Conservation (phyloP, 2,888 invertebrate species). For the Lasioglossum marginatum region DNA sequence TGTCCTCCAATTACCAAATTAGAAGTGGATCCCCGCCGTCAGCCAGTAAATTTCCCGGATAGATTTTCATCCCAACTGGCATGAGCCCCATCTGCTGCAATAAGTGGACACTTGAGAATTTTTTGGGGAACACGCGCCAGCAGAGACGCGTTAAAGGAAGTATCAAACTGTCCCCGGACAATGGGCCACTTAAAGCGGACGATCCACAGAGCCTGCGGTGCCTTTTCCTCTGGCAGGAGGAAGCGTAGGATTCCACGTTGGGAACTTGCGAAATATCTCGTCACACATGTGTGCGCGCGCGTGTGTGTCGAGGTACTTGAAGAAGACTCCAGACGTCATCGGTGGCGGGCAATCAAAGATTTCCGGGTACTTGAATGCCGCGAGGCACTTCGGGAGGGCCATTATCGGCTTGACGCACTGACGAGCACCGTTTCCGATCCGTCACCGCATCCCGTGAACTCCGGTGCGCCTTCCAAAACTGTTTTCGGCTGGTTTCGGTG, state of each 20-base stretch:
- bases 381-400: slow-evolving; percentile 33
- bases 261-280: slow-evolving; percentile 73
- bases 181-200: slow-evolving; percentile 56
- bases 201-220: slow-evolving; percentile 54
- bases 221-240: slow-evolving; percentile 47
- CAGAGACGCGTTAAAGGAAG: slow-evolving; percentile 52
- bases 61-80: background rate
- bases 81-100: background rate
- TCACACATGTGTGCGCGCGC: slow-evolving; percentile 56
- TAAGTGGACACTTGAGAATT: slow-evolving; percentile 14
- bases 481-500: slow-evolving; percentile 25
- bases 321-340: slow-evolving; percentile 53
- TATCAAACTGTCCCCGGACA: slow-evolving; percentile 32
- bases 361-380: slow-evolving; percentile 74
- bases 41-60: background rate
- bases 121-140: slow-evolving; percentile 19
- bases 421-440: slow-evolving; percentile 66
- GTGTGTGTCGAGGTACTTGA: slow-evolving; percentile 42
- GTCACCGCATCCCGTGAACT: slow-evolving; percentile 58
- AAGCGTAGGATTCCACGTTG: slow-evolving; percentile 46
- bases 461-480: slow-evolving; percentile 17
- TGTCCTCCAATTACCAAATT: background rate
- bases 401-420: slow-evolving; percentile 62
- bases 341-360: slow-evolving; percentile 72
- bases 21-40: background rate